Base-by-base conservation (phyloP, 1,140 invertebrate species). In the Propsilocerus akamusi region DNA sequence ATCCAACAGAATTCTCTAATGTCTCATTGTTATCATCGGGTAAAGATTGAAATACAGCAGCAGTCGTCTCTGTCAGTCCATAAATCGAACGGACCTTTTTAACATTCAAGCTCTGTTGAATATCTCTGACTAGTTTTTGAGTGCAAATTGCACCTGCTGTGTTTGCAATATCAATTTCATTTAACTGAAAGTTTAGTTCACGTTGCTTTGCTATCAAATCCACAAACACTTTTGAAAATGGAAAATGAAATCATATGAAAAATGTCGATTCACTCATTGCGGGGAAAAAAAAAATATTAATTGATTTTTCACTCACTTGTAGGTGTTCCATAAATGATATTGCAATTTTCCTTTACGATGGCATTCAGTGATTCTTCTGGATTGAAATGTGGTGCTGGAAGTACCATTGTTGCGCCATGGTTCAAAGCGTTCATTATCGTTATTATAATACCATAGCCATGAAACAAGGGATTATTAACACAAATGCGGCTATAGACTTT, bases 401-500 rank as follows among this genome's bases (percentile, higher is more conserved):
- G 54, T 1, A 95, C 77, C n/a, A 83, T 52, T 0, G 83, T 81
- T 0, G 73, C 67, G 0, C 84, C 86, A 58, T 75, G 68, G 41
- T 80, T 71, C 0, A 86, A 49, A 12, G 71, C 66, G 1, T 59
- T 63, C 0, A 87, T 56, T 48, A 80, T 66, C 0, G 81, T 87
- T 28, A 83, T 69, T 0, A 85, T 72, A 26, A 82, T 78, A 0
- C 89, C 93, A 61, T 86, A 91, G 12, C 83, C 90, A 62, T 99
- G 95, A 61, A 96, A 98, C 11, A 96, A 71, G 0, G 94, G 94
- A 1, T 90, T 85, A 63, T 91, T 81, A 0, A 83, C 57, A 58
- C 87, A 91, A 32, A 87, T 65, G 3, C 55, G 32, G 8, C 14
- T 20, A 41, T 41, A 41, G 17, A 20, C 22, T n/a, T 41, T 41